These are phyloP conservation scores for Tiaroga cobitis DNA, from an alignment of 2,797 vertebrate species.

Conservation along the genomic window DNA sequence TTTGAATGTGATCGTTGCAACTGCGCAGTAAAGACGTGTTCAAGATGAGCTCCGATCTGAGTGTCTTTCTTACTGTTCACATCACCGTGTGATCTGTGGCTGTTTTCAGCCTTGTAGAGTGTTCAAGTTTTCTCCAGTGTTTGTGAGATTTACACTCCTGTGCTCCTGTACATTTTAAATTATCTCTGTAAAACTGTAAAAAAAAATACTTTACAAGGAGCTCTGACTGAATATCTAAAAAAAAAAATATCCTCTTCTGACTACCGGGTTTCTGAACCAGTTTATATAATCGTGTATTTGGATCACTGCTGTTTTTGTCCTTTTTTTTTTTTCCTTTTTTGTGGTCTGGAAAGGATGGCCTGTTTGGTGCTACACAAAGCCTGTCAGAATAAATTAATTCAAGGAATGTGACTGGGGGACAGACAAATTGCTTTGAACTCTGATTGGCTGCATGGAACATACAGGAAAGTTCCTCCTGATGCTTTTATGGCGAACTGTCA, in stretches of 20 bases:
- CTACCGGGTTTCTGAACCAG: not conserved
- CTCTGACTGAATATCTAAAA: not conserved
- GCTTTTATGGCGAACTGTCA: not conserved
- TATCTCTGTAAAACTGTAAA: not conserved
- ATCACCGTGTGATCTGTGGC: not conserved
- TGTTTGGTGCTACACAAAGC: conserved; percentile 38
- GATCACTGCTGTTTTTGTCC: conserved; percentile 51
- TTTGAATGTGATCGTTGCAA: not conserved
- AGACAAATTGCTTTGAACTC: conserved; percentile 24
- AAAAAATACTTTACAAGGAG: not conserved
- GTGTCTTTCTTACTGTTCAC: not conserved
- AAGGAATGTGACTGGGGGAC: conserved; percentile 24
- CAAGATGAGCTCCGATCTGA: not conserved
- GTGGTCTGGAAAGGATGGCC: conserved; percentile 28
- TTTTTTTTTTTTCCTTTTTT: not conserved
- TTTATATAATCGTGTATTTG: conserved; percentile 17
- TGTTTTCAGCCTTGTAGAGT: not conserved
- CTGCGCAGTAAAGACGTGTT: not conserved
- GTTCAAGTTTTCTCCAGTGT: not conserved
- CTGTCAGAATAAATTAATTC: conserved; percentile 52
- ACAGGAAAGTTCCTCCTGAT: not conserved
- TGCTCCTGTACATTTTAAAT: not conserved
- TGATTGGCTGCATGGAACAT: conserved; percentile 25
- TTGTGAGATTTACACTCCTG: not conserved
- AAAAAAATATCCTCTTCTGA: not conserved